Evolutionary conservation across 2,797 vertebrate species (phyloP).

Genomic region (Cheirogaleus major): DNA sequence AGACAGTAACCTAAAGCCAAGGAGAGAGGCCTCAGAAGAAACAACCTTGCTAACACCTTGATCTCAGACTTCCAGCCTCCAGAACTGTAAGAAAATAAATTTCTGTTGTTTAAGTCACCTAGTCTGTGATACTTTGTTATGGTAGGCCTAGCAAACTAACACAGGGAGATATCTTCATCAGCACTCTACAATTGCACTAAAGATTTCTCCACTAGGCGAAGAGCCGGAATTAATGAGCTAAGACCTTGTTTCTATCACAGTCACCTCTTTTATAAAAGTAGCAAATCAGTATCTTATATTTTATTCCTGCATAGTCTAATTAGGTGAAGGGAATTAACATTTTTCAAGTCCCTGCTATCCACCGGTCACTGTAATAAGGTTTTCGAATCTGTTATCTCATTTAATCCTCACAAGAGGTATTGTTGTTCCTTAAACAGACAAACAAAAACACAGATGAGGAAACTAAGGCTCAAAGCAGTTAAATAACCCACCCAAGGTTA

Average conservation of each 20-base stretch:
- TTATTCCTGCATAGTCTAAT: conserved; percentile 27
- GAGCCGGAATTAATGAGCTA: neutral
- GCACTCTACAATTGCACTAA: neutral
- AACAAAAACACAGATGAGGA: neutral
- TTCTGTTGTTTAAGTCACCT: neutral
- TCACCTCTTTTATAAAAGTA: conserved; percentile 43
- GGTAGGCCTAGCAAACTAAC: neutral
- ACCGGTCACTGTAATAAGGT: neutral
- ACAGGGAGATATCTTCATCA: neutral
- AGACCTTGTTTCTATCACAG: neutral
- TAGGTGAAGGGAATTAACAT: neutral
- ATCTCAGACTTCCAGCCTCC: neutral
- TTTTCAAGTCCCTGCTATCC: neutral
- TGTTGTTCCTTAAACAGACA: neutral
- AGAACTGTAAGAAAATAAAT: neutral
- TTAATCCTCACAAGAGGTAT: neutral
- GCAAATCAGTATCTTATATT: conserved; percentile 2
- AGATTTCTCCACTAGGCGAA: neutral
- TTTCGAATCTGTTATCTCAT: conserved; percentile 27
- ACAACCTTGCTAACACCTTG: neutral
- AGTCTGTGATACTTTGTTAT: neutral
- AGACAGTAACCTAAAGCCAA: neutral
- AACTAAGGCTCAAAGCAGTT: neutral
- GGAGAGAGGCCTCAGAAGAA: neutral
- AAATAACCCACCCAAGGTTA: neutral